Evolutionary conservation across 2,888 invertebrate genomes (phyloP).

Genomic region (Cephus runcator): DNA sequence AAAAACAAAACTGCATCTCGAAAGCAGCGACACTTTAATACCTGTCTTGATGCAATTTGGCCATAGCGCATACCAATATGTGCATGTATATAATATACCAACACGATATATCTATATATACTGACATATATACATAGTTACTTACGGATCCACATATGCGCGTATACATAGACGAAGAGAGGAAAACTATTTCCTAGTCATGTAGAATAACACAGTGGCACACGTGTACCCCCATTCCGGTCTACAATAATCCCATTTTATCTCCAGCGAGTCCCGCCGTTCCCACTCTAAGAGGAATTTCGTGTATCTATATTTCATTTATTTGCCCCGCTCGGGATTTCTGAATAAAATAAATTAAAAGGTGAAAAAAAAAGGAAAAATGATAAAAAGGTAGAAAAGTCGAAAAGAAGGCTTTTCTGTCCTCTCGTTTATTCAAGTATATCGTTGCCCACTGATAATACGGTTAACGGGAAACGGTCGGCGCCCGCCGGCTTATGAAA

Average conservation of each 20-base stretch:
- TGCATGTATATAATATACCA: neutral
- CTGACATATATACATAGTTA: neutral
- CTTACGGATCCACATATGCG: neutral
- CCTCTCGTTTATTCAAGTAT: neutral
- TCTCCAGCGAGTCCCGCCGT: neutral
- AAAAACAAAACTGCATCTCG: neutral
- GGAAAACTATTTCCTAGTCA: neutral
- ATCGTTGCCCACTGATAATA: neutral
- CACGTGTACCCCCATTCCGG: neutral
- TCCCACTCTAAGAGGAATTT: conserved; percentile 13
- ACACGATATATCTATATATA: neutral
- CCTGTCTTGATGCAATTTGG: neutral
- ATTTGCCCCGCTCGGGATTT: neutral
- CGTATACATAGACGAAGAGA: neutral
- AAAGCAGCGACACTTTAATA: neutral
- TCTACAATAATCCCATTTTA: neutral
- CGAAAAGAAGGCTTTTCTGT: neutral
- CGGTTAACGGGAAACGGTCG: neutral
- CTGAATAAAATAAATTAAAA: neutral
- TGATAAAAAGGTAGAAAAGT: neutral
- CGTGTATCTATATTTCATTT: conserved; percentile 14
- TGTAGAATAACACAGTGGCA: neutral
- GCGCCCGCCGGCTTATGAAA: neutral
- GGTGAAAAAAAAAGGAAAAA: neutral
- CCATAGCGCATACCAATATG: neutral